Evolutionary conservation across 30 jellyfish, hydroid and myxozoan species (phyloP), one percentile per base, ranked within the genome.

Genomic region (Cassiopea xamachana): DNA sequence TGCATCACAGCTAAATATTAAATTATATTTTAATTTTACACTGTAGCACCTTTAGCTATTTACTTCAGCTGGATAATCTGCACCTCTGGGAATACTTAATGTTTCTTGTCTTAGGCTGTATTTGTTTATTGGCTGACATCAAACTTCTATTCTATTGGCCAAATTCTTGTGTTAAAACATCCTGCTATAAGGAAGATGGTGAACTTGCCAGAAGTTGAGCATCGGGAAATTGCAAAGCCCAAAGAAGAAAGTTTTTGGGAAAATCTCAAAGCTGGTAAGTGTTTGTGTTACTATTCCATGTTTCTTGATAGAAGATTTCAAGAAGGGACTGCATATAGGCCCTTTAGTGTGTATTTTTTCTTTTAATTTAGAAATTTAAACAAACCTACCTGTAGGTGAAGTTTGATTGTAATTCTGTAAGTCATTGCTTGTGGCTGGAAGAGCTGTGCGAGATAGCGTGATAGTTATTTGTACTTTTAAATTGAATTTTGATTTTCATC

Each of bases 41-140:
- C 39, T 27, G 39, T 27, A 27, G 39, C 39, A 27, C 39, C 39
- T 27, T 27, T 27, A 27, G 39, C 39, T 27, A 27, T 27, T 27
- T 27, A 27, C 39, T 27, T 27, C 39, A 27, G 39, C 39, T 27
- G 39, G 39, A 27, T 27, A 27, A 27, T 27, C 39, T 27, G 10
- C 64, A 3, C 64, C 12, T 55, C 12, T 55, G 7, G 43, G 8
- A 14, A 64, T 14, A 12, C 16, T 45, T 48, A 75, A 50, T 18
- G 2, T 82, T 60, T 1, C 48, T 15, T 27, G 6, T 90, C 74
- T 13, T 47, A 95, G 99, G 98, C 96, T 58, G 94, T 95, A 39
- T 95, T 95, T 79, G 84, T 88, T 18, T 95, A 95, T 67, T 95
- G 99, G 99, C 49, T 95, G 81, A 95, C 99, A 18, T 91, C 99